Evolutionary conservation across 2,797 vertebrate species (phyloP), one percentile per base, ranked within the genome.

Genomic region (Scolopax rusticola): DNA sequence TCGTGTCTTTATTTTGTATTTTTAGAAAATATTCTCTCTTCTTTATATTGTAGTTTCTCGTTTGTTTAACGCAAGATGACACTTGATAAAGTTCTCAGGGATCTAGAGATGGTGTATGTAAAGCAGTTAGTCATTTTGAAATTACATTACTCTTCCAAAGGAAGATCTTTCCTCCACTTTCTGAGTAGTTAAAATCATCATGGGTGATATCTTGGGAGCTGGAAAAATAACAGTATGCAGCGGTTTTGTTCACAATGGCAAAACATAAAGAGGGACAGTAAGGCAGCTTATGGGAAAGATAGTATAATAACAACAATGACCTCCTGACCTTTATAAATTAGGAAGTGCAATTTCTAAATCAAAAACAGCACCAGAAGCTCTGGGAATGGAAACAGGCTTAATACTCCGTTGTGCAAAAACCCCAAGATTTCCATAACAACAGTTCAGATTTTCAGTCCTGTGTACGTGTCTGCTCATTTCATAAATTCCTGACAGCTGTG

Each of bases 321-420:
- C 71, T 89, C 65, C 17, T 68, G 77, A 41, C 64, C 78, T 65
- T 87, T 79, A 64, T 75, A 93, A 96, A 97, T 90, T 93, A 95
- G 90, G 88, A 94, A 93, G 84, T 77, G 53, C 60, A 68, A 84
- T 84, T 92, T 75, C 89, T 95, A 94, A 96, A 95, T 95, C 63
- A 95, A 95, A 95, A 94, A 14, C 95, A 95, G 45, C 56, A 48
- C 51, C n/a, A 87, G 64, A 87, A 93, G 53, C 74, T 89, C 88
- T 95, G 96, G 90, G 95, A 97, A 96, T 95, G 90, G 89, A 88
- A 95, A 95, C 18, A 77, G 32, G 24, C 74, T 93, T 81, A 79
- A 79, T 88, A 76, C 54, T 94, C 40, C 84, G 17, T 11, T 74
- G 47, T 70, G 56, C 43, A 76, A 76, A 63, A 67, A 47, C 41